Conservation (phyloP, 2,888 invertebrate genomes). For the Campopleginae sp. region DNA sequence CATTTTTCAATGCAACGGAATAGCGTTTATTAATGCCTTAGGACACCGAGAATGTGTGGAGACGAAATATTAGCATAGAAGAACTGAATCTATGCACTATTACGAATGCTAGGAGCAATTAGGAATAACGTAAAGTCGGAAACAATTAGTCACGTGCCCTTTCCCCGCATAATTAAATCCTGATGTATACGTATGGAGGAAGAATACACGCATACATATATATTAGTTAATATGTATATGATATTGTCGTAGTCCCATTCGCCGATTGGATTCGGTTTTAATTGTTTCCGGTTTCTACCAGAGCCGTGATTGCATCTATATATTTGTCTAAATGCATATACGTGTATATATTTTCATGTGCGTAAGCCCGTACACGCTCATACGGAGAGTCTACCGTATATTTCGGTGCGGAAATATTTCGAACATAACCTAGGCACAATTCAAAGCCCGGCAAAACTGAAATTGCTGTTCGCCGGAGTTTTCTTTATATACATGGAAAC, state of each 20-base stretch:
- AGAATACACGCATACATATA: background rate
- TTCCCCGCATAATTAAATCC: conserved; percentile 74
- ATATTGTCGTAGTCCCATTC: conserved; percentile 68
- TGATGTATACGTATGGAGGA: conserved; percentile 62
- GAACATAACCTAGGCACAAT: conserved; percentile 57
- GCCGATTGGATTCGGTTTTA: conserved; percentile 71
- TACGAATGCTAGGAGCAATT: conserved; percentile 73
- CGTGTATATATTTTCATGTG: background rate
- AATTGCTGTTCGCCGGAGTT: conserved; percentile 45
- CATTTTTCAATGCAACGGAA: background rate
- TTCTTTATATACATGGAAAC: background rate
- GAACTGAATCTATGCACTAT: conserved; percentile 67
- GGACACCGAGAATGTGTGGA: background rate
- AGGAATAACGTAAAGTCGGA: conserved; percentile 77
- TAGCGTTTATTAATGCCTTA: too few relatives aligned
- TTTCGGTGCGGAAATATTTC: conserved; percentile 56
- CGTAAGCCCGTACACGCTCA: conserved; percentile 12
- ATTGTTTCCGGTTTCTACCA: conserved; percentile 69
- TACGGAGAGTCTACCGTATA: conserved; percentile 45
- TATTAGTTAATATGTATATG: conserved; percentile 41
- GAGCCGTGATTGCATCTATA: conserved; percentile 40
- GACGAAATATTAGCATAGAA: conserved; percentile 50
- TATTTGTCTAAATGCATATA: background rate
- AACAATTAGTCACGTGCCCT: conserved; percentile 78
- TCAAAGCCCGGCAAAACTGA: conserved; percentile 44